Evolutionary conservation across 2,113 vertebrate species (phyloP).

Genomic region (Cyphomyrus plagiostoma): DNA sequence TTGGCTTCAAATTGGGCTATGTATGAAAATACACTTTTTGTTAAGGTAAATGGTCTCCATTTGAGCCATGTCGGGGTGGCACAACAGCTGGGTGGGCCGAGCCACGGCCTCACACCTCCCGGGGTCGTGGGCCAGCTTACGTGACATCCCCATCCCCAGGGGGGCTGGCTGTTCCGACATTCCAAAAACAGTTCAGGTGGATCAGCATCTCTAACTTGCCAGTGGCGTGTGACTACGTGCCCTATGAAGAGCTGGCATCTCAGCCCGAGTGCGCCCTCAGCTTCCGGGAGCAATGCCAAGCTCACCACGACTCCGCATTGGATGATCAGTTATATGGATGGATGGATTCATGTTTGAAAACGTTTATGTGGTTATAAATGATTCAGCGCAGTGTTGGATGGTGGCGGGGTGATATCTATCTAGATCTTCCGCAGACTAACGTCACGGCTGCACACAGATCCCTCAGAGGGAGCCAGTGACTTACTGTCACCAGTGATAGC

Average conservation of each 20-base stretch:
- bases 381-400: not conserved
- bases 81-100: not conserved
- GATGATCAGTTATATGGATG: conserved; percentile 1
- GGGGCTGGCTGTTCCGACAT: not conserved
- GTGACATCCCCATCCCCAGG: not conserved
- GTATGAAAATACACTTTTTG: not conserved
- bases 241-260: not conserved
- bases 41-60: not conserved
- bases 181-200: not conserved
- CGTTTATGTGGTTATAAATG: conserved; percentile 8
- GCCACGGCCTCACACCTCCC: not conserved
- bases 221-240: not conserved
- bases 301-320: not conserved
- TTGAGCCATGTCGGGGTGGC: not conserved
- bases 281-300: not conserved
- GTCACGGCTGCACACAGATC: not conserved
- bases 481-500: not conserved
- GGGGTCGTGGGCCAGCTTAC: not conserved
- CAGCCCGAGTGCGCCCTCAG: not conserved
- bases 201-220: not conserved
- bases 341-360: conserved; percentile 5
- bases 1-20: not conserved
- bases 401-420: not conserved
- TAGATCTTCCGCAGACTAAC: not conserved
- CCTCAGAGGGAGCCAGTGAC: not conserved